phyloP scores from a whole-genome alignment of 2,888 invertebrate genomes.

The Taenaris catops region DNA sequence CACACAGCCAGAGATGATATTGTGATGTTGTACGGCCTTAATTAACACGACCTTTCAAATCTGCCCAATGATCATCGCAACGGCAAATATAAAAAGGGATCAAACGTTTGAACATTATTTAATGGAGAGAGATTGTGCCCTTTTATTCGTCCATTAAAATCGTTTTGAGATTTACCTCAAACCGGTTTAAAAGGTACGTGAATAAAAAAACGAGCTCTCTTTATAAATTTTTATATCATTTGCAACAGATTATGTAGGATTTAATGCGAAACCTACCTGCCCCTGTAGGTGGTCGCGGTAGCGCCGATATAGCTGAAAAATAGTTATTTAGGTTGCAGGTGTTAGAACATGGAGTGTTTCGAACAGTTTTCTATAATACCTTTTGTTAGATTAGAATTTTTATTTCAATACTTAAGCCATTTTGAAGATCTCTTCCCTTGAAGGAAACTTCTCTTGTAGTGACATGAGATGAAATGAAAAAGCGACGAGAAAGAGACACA shows the following conservation, averaged over 20 bases:
- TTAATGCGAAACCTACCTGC: too few relatives aligned
- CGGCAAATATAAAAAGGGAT: constrained; percentile 74
- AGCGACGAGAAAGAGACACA: too few relatives aligned
- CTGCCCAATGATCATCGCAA: constrained; percentile 63
- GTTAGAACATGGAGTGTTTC: too few relatives aligned
- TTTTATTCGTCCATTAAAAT: constrained; percentile 75
- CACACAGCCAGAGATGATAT: constrained; percentile 8
- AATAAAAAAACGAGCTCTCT: constrained; percentile 53
- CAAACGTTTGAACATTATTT: constrained; percentile 79
- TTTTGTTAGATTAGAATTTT: too few relatives aligned
- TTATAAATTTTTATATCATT: constrained; percentile 57
- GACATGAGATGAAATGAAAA: too few relatives aligned
- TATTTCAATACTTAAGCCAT: too few relatives aligned
- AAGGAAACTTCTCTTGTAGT: too few relatives aligned
- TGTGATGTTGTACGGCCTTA: constrained; percentile 35
- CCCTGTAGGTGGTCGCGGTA: too few relatives aligned
- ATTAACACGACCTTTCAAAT: constrained; percentile 60
- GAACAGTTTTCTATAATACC: too few relatives aligned
- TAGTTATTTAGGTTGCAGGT: too few relatives aligned
- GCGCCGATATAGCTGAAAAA: too few relatives aligned
- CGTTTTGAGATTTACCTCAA: constrained; percentile 69
- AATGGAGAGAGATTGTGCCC: constrained; percentile 74
- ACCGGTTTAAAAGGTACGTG: constrained; percentile 49
- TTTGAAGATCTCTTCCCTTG: too few relatives aligned
- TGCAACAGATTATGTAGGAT: constrained; percentile 45